phyloP scores from a whole-genome alignment of 2,113 vertebrate genomes.

The Hippocampus abdominalis region DNA sequence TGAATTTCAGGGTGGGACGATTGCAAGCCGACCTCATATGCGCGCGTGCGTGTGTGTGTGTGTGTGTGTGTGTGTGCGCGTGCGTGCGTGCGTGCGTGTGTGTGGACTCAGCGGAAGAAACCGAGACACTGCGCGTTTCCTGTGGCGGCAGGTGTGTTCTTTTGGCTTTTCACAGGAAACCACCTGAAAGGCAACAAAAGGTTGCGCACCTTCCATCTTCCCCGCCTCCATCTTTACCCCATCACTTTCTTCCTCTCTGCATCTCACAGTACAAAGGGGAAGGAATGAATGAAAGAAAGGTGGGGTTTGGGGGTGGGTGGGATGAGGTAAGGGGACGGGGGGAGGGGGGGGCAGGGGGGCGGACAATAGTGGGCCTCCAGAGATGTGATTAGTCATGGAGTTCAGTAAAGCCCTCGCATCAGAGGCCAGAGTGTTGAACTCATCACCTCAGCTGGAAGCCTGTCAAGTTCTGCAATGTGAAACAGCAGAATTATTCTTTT shows the following conservation, averaged over 20 bases:
- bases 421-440: conserved; percentile 8
- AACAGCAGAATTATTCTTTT: neutral
- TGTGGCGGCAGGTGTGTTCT: conserved; percentile 64
- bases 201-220: conserved; percentile 18
- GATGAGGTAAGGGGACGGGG: conserved; percentile 48
- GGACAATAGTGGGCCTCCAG: conserved; percentile 2
- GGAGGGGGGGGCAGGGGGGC: conserved; percentile 10
- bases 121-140: conserved; percentile 44
- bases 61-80: no score
- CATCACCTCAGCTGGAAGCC: conserved; percentile 10
- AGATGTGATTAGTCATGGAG: conserved; percentile 25
- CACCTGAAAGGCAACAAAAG: conserved; percentile 70
- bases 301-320: conserved; percentile 21
- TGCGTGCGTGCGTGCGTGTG: neutral
- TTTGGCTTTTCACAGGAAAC: conserved; percentile 67
- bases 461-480: neutral
- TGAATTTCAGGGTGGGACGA: conserved; percentile 22
- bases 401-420: conserved; percentile 21
- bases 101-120: conserved; percentile 53
- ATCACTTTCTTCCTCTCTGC: conserved; percentile 39
- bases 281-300: conserved; percentile 54
- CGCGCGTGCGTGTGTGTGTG: no score
- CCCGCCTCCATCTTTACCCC: conserved; percentile 7
- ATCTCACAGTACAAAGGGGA: conserved; percentile 63
- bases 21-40: conserved; percentile 32